Percentiles rank a stretch among this genome's conserved stretches.
Evolutionary conservation across 2,888 invertebrate genomes (phyloP).

Genomic region (Therioaphis trifolii): DNA sequence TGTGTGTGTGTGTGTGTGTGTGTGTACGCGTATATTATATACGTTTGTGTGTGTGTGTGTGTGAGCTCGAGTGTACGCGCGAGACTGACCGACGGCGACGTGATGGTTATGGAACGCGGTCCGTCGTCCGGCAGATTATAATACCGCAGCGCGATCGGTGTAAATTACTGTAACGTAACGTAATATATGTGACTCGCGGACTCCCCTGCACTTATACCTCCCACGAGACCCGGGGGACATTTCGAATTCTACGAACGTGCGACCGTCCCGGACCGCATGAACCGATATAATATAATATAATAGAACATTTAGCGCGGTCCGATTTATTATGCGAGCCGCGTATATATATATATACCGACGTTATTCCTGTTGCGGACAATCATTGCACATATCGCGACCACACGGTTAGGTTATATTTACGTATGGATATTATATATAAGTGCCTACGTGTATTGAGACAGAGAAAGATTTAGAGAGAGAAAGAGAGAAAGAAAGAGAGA

Average conservation of each 20-base stretch:
- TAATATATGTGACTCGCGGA: background rate
- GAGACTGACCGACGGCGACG: too few relatives aligned
- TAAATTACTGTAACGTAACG: too few relatives aligned
- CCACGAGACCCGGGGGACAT: conserved; percentile 7
- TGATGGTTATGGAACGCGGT: conserved; percentile 28
- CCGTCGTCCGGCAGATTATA: conserved; percentile 2
- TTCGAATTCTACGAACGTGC: conserved; percentile 15
- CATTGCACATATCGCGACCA: background rate
- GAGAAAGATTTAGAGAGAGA: too few relatives aligned
- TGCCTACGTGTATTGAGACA: too few relatives aligned
- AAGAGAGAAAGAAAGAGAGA: too few relatives aligned
- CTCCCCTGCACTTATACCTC: background rate
- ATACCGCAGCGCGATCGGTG: too few relatives aligned
- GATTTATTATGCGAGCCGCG: too few relatives aligned
- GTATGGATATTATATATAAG: too few relatives aligned
- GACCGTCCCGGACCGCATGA: background rate
- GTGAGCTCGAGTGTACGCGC: background rate
- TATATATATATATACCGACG: background rate
- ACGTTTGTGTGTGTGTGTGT: background rate
- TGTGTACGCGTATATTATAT: too few relatives aligned
- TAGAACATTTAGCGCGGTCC: background rate
- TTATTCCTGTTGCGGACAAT: background rate
- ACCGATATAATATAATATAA: background rate
- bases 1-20: too few relatives aligned
- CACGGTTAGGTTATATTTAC: too few relatives aligned